Conservation (phyloP, 2,113 vertebrate genomes). For the Herpailurus yagouaroundi region DNA sequence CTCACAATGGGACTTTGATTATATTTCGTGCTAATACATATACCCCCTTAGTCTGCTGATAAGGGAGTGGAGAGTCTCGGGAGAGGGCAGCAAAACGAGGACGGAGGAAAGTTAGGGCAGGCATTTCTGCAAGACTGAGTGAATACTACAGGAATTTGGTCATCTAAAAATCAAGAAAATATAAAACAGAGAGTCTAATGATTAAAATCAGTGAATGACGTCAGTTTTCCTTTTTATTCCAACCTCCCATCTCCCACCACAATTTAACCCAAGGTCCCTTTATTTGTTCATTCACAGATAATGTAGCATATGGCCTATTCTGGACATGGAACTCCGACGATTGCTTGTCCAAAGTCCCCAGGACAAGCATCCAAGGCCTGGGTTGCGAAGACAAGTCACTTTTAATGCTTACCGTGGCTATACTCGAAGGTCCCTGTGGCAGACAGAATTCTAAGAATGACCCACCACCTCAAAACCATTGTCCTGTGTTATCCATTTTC, state of each 20-base stretch:
- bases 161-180: background rate
- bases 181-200: background rate
- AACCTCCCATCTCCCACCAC: background rate
- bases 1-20: background rate
- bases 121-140: background rate
- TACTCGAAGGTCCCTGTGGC: background rate
- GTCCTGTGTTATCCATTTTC: background rate
- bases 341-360: background rate
- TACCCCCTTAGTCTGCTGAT: background rate
- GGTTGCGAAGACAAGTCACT: background rate
- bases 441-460: background rate
- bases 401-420: background rate
- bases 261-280: background rate
- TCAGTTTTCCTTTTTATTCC: constrained; percentile 4
- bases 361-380: background rate
- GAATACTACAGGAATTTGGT: background rate
- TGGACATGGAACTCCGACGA: background rate
- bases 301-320: background rate
- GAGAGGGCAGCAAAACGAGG: background rate
- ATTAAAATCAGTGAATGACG: background rate
- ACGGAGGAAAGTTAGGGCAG: background rate
- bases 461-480: background rate
- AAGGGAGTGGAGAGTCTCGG: background rate
- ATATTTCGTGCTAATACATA: background rate
- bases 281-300: background rate